Base-by-base conservation (phyloP, 2,113 vertebrate genomes). In the Aspidoscelis tigris region DNA sequence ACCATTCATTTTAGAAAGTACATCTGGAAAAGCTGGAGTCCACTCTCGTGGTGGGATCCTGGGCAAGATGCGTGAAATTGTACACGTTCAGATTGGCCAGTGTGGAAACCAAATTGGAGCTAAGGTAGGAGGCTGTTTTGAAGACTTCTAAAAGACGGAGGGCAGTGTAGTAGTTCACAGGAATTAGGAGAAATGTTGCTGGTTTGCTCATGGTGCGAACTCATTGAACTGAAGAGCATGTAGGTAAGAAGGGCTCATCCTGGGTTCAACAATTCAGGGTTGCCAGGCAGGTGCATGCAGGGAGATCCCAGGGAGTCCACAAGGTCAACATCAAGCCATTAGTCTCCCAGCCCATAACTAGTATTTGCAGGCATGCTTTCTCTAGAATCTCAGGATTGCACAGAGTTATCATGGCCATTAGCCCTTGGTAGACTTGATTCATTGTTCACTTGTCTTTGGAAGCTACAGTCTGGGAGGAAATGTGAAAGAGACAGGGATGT, bases 41-140 rank as follows among this genome's bases (percentile, higher is more conserved):
- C 78, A 64, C 7, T 5, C 87, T 16, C 70, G 73, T 74, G 44
- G 64, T 53, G 64, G 1, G 20, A 14, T 33, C 61, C 43, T n/a
- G 5, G 70, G 64, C 87, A 95, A 86, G 87, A 99, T 99, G 99
- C 97, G 98, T 90, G 99, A 99, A 92, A 99, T 99, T 2, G 97
- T 99, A 53, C 98, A 99, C 87, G 95, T 99, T 84, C 99, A 99
- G 96, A 97, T 99, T 1, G 99, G 99, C 92, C 99, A 99, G 94
- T 99, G 99, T 61, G 99, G 99, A 47, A 99, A 99, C 96, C 99
- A 99, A 93, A 98, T 99, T 1, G 98, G 98, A 91, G 92, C 97
- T 33, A 99, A 99, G 98, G 99, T 99, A 96, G 95, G 95, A 44
- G 10, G 0, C 11, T 70, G 11, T 33, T 50, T 16, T 55, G 68